phyloP scores from a whole-genome alignment of 1,140 invertebrate species.

The Eciton burchellii region DNA sequence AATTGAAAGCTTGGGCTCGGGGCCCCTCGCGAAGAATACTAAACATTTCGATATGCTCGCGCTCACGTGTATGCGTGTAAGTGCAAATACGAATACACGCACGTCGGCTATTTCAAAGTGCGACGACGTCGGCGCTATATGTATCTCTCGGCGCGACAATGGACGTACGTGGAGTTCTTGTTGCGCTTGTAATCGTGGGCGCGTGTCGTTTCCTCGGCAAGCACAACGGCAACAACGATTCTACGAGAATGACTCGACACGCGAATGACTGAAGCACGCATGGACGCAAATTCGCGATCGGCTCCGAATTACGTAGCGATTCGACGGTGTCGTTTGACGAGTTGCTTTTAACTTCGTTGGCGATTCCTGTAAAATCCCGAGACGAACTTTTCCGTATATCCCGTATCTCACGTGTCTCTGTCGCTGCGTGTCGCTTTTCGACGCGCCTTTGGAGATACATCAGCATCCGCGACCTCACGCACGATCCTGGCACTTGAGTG shows the following conservation, averaged over 20 bases:
- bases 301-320: no score
- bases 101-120: conserved; percentile 39
- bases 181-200: neutral
- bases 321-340: no score
- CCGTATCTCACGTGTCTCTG: neutral
- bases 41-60: conserved; percentile 75
- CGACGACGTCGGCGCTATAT: conserved; percentile 14
- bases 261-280: neutral
- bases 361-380: no score
- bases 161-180: conserved; percentile 16
- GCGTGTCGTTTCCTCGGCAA: conserved; percentile 6
- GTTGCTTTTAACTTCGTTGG: no score
- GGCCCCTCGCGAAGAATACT: conserved; percentile 80
- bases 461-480: conserved; percentile 21
- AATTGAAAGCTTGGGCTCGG: conserved; percentile 81
- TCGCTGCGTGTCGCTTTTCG: no score
- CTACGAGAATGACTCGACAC: neutral
- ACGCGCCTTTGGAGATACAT: neutral
- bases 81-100: conserved; percentile 3
- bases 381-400: no score
- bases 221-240: conserved; percentile 6
- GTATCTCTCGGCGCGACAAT: conserved; percentile 54
- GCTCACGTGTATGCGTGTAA: conserved; percentile 20
- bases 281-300: neutral
- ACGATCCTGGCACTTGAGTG: no score